phyloP scores from a whole-genome alignment of 2,888 invertebrate genomes.

The Fissipunctia ypsillon region DNA sequence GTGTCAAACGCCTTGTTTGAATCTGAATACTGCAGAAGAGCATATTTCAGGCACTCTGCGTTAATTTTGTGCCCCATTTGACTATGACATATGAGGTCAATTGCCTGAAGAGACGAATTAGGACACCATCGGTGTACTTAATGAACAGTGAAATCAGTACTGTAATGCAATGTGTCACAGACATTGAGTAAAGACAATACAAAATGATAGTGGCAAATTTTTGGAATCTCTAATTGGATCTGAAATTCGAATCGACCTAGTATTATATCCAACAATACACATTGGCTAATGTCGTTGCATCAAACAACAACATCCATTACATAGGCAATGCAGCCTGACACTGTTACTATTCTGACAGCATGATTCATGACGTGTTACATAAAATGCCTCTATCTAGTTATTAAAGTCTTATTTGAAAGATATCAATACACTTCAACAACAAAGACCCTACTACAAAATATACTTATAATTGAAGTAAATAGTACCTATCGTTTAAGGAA shows the following conservation, averaged over 20 bases:
- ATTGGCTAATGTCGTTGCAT: background rate
- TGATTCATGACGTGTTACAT: background rate
- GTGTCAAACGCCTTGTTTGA: background rate
- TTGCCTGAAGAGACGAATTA: constrained; percentile 3
- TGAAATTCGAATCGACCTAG: background rate
- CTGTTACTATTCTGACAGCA: background rate
- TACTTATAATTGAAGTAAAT: constrained; percentile 14
- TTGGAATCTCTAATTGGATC: background rate
- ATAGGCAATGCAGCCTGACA: background rate
- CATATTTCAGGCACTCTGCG: background rate
- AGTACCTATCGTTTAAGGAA: constrained; percentile 36
- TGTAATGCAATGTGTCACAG: background rate
- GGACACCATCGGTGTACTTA: background rate
- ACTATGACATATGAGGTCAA: constrained; percentile 5
- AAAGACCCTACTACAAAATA: constrained; percentile 4
- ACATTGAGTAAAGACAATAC: background rate
- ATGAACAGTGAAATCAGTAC: background rate
- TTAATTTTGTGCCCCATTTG: background rate
- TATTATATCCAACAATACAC: background rate
- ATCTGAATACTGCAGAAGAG: background rate
- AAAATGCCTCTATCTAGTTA: background rate
- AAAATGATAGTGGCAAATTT: background rate
- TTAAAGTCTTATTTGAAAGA: background rate
- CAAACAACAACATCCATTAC: constrained; percentile 2
- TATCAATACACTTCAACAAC: constrained; percentile 9